phyloP scores from a whole-genome alignment of 2,797 vertebrate genomes.

The Microchirus variegatus region DNA sequence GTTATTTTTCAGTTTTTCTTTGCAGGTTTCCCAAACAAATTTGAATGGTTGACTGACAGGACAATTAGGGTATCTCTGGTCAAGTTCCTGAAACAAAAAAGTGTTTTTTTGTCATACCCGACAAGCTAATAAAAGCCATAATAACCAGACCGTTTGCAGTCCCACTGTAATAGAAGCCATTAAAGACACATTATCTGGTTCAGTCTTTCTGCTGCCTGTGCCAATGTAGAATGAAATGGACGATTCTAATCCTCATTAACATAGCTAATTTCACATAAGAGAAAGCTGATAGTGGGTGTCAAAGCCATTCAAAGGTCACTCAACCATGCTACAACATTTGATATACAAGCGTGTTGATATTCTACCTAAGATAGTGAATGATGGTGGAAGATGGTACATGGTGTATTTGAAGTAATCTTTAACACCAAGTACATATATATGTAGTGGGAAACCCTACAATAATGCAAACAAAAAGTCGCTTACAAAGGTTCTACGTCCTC shows the following conservation, averaged over 20 bases:
- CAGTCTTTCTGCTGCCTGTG: constrained; percentile 56
- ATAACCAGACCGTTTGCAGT: constrained; percentile 43
- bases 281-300: constrained; percentile 66
- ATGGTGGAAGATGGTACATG: too few relatives aligned
- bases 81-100: constrained; percentile 30
- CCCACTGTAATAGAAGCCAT: constrained; percentile 60
- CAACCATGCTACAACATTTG: constrained; percentile 35
- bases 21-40: constrained; percentile 22
- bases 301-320: constrained; percentile 65
- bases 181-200: constrained; percentile 72
- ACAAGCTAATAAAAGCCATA: constrained; percentile 48
- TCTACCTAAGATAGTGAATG: too few relatives aligned
- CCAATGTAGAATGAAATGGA: constrained; percentile 67
- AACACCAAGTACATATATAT: too few relatives aligned
- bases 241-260: constrained; percentile 75
- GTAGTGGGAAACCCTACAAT: too few relatives aligned
- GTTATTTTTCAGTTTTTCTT: constrained; percentile 4
- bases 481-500: background rate
- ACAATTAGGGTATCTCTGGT: constrained; percentile 22
- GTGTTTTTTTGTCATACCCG: constrained; percentile 5
- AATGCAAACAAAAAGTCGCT: background rate
- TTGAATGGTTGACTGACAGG: constrained; percentile 16
- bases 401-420: too few relatives aligned
- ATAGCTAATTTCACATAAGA: constrained; percentile 72
- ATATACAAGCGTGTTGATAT: background rate